phyloP scores from a whole-genome alignment of 2,113 vertebrate species.

The Alaudala cheleensis region DNA sequence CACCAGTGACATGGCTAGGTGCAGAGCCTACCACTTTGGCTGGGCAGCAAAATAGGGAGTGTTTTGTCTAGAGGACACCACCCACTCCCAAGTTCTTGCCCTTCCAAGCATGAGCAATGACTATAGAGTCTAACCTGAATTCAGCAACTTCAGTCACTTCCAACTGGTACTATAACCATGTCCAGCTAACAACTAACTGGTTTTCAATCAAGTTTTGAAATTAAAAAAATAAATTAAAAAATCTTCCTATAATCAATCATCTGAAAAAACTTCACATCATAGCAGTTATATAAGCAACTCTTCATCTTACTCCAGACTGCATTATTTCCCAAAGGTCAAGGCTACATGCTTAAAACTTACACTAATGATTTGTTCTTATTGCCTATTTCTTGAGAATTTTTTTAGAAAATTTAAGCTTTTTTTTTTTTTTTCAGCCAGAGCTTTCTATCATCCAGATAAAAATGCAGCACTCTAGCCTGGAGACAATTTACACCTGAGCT shows the following conservation, averaged over 20 bases:
- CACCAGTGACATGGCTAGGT: fast-evolving
- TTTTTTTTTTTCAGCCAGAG: background rate
- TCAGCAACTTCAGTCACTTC: background rate
- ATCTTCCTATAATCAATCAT: background rate
- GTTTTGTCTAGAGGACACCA: background rate
- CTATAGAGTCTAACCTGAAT: background rate
- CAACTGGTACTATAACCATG: background rate
- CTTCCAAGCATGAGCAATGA: background rate
- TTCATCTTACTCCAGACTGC: background rate
- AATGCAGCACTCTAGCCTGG: background rate
- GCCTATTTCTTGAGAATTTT: background rate
- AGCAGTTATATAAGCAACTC: background rate
- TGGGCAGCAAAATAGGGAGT: background rate
- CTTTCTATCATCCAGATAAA: background rate
- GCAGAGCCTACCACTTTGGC: background rate
- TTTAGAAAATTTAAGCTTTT: background rate
- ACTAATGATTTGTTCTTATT: background rate
- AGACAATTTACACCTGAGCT: background rate
- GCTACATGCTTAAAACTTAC: background rate
- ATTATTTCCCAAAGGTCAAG: background rate
- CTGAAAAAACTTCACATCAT: background rate
- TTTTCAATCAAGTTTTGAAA: background rate
- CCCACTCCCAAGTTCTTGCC: background rate
- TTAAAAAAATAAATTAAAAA: background rate
- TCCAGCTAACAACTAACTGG: background rate